Conservation (phyloP, 2,113 vertebrate species). For the Orcinus orca region DNA sequence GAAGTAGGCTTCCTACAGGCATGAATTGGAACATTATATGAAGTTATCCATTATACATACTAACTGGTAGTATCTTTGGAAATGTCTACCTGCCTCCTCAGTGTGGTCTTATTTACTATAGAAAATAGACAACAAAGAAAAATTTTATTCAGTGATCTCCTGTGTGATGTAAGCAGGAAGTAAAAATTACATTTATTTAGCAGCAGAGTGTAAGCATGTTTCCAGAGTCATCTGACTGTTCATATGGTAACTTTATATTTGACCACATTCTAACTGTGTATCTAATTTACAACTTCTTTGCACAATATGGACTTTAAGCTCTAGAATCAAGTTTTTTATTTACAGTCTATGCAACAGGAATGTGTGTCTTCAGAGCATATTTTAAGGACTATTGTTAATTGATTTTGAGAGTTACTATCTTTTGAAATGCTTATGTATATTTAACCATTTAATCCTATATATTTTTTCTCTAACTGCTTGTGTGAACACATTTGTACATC, state of each 20-base stretch:
- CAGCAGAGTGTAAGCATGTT: background rate
- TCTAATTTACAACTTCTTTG: conserved; percentile 30
- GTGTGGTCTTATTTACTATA: background rate
- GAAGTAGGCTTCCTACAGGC: background rate
- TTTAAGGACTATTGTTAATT: background rate
- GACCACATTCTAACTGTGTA: background rate
- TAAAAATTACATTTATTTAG: background rate
- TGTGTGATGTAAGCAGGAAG: background rate
- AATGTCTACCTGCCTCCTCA: background rate
- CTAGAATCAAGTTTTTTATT: background rate
- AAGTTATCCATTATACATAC: background rate
- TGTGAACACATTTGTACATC: background rate
- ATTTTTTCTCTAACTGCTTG: background rate
- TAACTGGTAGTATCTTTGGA: background rate
- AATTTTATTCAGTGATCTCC: background rate
- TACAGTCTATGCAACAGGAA: background rate
- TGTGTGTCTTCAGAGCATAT: background rate
- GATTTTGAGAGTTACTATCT: background rate
- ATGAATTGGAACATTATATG: background rate
- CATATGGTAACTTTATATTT: background rate
- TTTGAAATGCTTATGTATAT: background rate
- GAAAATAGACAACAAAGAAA: background rate
- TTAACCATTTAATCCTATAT: background rate
- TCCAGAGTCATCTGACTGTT: background rate
- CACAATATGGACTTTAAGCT: background rate